Percentiles rank a stretch among this genome's conserved stretches.
These are phyloP conservation scores for Steinernema feltiae DNA, from an alignment of 1,140 invertebrate species.

Conservation along the genomic window DNA sequence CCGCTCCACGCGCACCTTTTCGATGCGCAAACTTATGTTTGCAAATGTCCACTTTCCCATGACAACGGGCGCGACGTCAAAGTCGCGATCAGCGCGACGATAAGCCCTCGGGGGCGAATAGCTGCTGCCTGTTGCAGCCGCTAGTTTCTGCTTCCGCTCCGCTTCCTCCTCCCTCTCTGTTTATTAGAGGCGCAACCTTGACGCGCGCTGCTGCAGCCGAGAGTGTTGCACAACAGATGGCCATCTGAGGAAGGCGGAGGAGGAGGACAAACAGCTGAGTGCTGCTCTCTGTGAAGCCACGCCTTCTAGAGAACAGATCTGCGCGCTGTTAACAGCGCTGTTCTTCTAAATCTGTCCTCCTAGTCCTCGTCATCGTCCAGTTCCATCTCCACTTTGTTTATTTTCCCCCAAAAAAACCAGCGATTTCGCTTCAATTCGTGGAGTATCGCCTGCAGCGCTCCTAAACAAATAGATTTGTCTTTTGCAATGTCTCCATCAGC, in stretches of 20 bases:
- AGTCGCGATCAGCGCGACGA: background rate
- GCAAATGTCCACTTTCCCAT: conserved; percentile 5
- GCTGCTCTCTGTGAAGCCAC: no score
- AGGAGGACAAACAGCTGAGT: conserved; percentile 5
- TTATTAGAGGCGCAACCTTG: background rate
- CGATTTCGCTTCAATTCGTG: no score
- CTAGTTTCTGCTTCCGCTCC: no score
- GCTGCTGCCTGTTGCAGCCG: no score
- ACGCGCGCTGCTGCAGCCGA: background rate
- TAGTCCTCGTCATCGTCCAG: background rate
- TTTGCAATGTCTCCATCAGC: no score
- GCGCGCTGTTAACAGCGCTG: background rate
- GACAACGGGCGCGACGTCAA: background rate
- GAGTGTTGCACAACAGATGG: background rate
- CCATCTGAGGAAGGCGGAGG: background rate
- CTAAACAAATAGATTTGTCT: no score
- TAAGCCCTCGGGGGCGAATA: background rate
- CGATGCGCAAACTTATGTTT: background rate
- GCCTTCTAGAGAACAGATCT: no score
- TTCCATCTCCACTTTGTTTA: background rate
- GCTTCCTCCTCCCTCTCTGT: no score
- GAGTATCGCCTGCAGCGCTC: no score
- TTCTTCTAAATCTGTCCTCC: background rate
- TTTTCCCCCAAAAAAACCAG: background rate
- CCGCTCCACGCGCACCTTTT: background rate